Evolutionary conservation across 2,113 vertebrate genomes (phyloP), one percentile per base, ranked within the genome.

Genomic region (Asarcornis scutulata): DNA sequence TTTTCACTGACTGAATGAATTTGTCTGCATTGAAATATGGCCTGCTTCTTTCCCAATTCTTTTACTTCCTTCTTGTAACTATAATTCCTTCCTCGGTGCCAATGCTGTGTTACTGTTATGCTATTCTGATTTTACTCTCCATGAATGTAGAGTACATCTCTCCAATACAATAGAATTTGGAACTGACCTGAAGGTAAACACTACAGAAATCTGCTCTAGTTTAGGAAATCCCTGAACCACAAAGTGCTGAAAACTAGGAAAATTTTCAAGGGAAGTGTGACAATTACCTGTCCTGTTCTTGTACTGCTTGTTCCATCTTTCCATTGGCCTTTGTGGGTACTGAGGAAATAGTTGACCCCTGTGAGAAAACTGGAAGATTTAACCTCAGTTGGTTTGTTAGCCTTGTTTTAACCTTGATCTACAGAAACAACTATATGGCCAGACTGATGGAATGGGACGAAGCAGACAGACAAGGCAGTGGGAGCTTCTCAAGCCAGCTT

Each of bases 71-170:
- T 77, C 42, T 59, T 56, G 29, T 20, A 85, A 14, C 26, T 77
- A 4, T 53, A n/a, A 76, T 48, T 63, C 36, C 36, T 68, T 81
- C 21, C 17, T 60, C 25, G 13, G 34, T 67, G 40, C 25, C 15
- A 46, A 31, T 1, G 0, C 27, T 32, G 5, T 50, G 9, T 53
- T 50, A n/a, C 29, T 48, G 3, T 48, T 60, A 48, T 0, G 0
- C 36, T 42, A 66, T 55, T 66, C 44, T 59, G 20, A 20, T 34
- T 88, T 85, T 72, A 20, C 6, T 63, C 21, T 86, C 27, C 32
- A 50, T 52, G 40, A 88, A 80, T 66, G 40, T 50, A 50, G 22
- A 50, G 12, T 50, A 50, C 48, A 48, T 48, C 46, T 48, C 46
- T 48, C 6, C 27, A 62, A 6, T 56, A 62, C 23, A 52, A 23